Evolutionary conservation across 1,140 invertebrate species (phyloP).

Genomic region (Drosophila sp.): DNA sequence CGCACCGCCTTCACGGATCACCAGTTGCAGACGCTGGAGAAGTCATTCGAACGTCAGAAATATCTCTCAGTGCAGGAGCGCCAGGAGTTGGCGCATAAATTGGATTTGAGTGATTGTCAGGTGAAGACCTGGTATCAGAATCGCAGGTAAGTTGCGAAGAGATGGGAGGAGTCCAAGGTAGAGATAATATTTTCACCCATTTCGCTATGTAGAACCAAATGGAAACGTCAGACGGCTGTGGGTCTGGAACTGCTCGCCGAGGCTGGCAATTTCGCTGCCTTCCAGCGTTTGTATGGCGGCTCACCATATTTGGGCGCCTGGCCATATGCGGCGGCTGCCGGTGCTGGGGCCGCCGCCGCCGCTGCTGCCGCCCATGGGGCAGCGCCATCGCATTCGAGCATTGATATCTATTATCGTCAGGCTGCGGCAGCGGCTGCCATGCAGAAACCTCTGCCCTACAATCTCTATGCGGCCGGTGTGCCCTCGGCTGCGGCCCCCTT

Average conservation of each 20-base stretch:
- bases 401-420: constrained; percentile 91
- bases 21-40: constrained; percentile 98
- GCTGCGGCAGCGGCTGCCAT: constrained; percentile 88
- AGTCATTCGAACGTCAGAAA: constrained; percentile 98
- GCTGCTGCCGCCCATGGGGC: constrained; percentile 82
- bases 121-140: constrained; percentile 99
- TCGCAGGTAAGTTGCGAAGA: constrained; percentile 89
- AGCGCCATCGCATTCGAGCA: constrained; percentile 87
- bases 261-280: constrained; percentile 97
- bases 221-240: constrained; percentile 99
- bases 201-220: constrained; percentile 94
- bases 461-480: constrained; percentile 83
- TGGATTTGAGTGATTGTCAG: constrained; percentile 98
- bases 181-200: too few species aligned
- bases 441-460: constrained; percentile 94
- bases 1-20: constrained; percentile 99
- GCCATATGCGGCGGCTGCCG: constrained; percentile 84
- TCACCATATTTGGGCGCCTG: constrained; percentile 87
- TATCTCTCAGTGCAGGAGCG: constrained; percentile 99
- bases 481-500: constrained; percentile 71
- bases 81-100: constrained; percentile 98
- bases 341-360: constrained; percentile 77
- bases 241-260: constrained; percentile 97
- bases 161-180: background rate
- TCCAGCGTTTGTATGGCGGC: constrained; percentile 95